Conservation (phyloP, 2,113 vertebrate genomes). For the Paracanthobrama guichenoti region DNA sequence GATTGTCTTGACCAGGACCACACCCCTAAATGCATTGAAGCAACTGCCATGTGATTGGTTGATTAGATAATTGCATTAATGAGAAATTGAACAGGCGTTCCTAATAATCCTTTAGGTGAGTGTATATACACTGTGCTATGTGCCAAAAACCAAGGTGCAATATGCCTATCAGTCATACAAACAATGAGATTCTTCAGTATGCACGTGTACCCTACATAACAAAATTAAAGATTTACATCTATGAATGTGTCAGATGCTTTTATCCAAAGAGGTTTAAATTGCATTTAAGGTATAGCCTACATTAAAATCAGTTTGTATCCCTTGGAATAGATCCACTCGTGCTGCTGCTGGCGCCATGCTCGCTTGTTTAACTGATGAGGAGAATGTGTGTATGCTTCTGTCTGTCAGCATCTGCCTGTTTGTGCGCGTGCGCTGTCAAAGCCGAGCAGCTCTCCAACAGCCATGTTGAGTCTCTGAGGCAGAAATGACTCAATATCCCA, state of each 20-base stretch:
- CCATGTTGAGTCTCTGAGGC: slow-evolving; percentile 9
- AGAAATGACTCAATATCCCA: slow-evolving; percentile 6
- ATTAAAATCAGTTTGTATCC: not conserved
- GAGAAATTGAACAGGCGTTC: too few relatives aligned
- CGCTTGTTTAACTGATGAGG: not conserved
- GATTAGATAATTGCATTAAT: too few relatives aligned
- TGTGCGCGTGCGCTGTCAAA: slow-evolving; percentile 7
- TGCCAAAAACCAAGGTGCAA: not conserved
- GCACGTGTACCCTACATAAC: not conserved
- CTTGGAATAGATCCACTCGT: not conserved
- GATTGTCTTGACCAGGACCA: too few relatives aligned
- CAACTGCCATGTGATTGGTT: too few relatives aligned
- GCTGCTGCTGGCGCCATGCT: not conserved
- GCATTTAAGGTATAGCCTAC: not conserved
- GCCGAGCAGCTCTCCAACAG: not conserved
- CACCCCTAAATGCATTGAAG: too few relatives aligned
- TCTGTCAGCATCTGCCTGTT: not conserved
- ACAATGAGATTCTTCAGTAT: not conserved
- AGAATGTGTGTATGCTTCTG: too few relatives aligned
- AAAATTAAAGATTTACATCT: not conserved
- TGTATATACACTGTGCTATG: not conserved
- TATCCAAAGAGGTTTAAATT: not conserved
- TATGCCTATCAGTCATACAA: not conserved
- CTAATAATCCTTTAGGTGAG: too few relatives aligned
- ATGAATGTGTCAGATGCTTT: not conserved